Percentiles rank a stretch among this genome's conserved stretches.
phyloP scores from a whole-genome alignment of 2,888 invertebrate genomes.

The Dasysyrphus albostriatus region DNA sequence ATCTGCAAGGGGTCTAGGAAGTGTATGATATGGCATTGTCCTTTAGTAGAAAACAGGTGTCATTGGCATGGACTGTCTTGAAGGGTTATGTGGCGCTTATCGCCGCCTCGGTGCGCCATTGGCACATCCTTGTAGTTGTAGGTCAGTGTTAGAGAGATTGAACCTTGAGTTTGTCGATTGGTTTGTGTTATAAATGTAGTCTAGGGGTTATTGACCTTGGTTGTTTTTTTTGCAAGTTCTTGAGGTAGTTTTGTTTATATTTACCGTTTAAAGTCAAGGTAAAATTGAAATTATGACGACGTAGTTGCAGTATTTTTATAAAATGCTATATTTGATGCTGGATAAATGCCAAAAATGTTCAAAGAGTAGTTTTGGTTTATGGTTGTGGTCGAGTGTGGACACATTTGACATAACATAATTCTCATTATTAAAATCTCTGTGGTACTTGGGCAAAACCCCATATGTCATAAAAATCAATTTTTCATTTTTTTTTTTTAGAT shows the following conservation, averaged over 20 bases:
- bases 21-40: conserved; percentile 2
- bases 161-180: conserved; percentile 2
- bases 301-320: not conserved
- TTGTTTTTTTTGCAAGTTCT: not conserved
- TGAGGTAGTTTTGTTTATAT: conserved; percentile 11
- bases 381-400: conserved; percentile 9
- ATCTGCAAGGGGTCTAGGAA: not conserved
- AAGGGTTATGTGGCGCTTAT: not conserved
- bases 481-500: not conserved
- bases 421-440: not conserved
- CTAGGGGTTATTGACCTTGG: conserved; percentile 5
- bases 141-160: not conserved
- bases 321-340: conserved; percentile 18
- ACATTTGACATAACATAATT: conserved; percentile 8
- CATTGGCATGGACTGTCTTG: conserved; percentile 31
- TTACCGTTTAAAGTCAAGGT: conserved; percentile 48
- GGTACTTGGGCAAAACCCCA: no score
- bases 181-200: not conserved
- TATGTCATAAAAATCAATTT: not conserved
- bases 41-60: conserved; percentile 36
- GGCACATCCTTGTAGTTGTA: not conserved
- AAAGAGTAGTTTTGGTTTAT: not conserved
- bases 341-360: conserved; percentile 36
- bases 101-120: not conserved
- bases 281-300: not conserved